Percentiles rank a stretch among this genome's conserved stretches.
These are phyloP conservation scores for Pandemis heparana DNA, from an alignment of 2,888 invertebrate genomes.

Conservation along the genomic window DNA sequence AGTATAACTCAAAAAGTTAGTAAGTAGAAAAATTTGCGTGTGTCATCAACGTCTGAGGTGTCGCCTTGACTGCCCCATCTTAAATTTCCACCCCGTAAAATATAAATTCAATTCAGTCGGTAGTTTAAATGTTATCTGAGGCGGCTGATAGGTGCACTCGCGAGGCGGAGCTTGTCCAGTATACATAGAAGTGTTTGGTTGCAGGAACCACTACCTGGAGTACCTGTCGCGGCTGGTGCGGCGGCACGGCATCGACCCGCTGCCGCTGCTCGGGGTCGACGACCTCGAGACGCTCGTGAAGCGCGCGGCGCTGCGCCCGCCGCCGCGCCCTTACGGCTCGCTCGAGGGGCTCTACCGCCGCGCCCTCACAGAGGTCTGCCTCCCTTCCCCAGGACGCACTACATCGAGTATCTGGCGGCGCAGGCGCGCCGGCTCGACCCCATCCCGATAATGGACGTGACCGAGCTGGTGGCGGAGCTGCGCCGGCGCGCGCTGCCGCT, in stretches of 20 bases:
- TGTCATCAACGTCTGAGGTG: no score
- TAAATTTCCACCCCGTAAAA: background rate
- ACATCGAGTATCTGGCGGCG: constrained; percentile 97
- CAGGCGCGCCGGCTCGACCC: constrained; percentile 96
- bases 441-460: constrained; percentile 93
- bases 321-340: constrained; percentile 91
- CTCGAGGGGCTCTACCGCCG: constrained; percentile 88
- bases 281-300: constrained; percentile 93
- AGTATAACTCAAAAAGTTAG: no score
- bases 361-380: constrained; percentile 87
- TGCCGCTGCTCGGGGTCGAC: constrained; percentile 90
- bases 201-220: constrained; percentile 96
- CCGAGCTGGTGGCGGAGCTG: constrained; percentile 95
- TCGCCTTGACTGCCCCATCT: background rate
- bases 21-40: no score
- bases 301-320: constrained; percentile 90
- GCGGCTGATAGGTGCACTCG: background rate
- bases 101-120: background rate
- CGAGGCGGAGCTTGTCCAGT: constrained; percentile 8
- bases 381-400: constrained; percentile 91
- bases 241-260: constrained; percentile 90
- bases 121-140: background rate
- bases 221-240: constrained; percentile 93
- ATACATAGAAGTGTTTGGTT: constrained; percentile 52
- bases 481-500: constrained; percentile 93